Percentiles rank a stretch among this genome's conserved stretches.
phyloP scores from a whole-genome alignment of 1,140 invertebrate genomes.

The Oreohelix idahoensis region DNA sequence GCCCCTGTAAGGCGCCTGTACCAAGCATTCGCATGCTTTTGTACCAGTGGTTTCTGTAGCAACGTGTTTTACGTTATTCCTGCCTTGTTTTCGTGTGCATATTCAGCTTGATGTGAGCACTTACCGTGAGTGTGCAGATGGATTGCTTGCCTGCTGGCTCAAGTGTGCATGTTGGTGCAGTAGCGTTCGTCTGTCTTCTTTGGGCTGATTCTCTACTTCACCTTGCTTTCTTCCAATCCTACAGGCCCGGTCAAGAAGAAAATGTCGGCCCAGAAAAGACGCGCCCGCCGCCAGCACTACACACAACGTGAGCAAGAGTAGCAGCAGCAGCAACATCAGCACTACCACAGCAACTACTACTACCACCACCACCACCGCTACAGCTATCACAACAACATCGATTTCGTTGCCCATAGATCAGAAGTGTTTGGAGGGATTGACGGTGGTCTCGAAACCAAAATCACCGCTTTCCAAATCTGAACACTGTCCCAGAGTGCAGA shows the following conservation, averaged over 20 bases:
- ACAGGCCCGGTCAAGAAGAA: constrained; percentile 20
- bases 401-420: neutral
- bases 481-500: neutral
- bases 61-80: too few species aligned
- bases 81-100: too few species aligned
- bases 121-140: too few species aligned
- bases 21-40: too few species aligned
- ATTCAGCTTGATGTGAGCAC: too few species aligned
- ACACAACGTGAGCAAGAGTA: too few species aligned
- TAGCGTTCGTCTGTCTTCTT: neutral
- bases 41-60: too few species aligned
- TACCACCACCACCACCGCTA: constrained; percentile 1
- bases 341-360: neutral
- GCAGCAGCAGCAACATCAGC: neutral
- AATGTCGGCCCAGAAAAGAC: constrained; percentile 30
- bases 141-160: constrained; percentile 1
- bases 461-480: constrained; percentile 9
- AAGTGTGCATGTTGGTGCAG: neutral
- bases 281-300: neutral
- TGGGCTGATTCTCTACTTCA: constrained; percentile 1
- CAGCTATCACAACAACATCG: too few species aligned
- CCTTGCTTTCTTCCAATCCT: neutral
- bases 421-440: neutral
- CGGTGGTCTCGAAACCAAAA: neutral
- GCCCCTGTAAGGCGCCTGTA: too few species aligned